A percentile compares a stretch with the other conserved stretches of the same genome.
Evolutionary conservation across 2,113 vertebrate genomes (phyloP).

Genomic region (Rutilus rutilus): DNA sequence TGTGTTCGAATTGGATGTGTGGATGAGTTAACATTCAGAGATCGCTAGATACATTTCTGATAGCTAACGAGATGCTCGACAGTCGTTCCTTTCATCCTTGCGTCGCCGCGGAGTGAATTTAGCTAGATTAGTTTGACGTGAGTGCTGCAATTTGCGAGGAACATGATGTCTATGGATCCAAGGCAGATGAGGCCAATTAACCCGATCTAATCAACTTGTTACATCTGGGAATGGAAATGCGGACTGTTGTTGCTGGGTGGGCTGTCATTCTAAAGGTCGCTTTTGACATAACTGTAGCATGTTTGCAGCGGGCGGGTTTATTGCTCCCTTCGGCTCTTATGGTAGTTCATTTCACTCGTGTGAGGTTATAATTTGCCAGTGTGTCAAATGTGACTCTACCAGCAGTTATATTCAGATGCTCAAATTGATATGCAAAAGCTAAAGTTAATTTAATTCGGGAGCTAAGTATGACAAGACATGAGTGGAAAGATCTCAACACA

Average conservation of each 20-base stretch:
- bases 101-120: constrained; percentile 1
- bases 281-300: constrained; percentile 66
- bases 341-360: constrained; percentile 63
- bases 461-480: background rate
- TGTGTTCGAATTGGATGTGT: constrained; percentile 56
- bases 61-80: constrained; percentile 48
- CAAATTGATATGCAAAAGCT: constrained; percentile 12
- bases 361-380: constrained; percentile 28
- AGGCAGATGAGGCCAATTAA: constrained; percentile 73
- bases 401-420: background rate
- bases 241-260: constrained; percentile 59
- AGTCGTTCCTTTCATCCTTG: constrained; percentile 61
- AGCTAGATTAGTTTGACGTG: constrained; percentile 40
- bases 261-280: constrained; percentile 71
- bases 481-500: background rate
- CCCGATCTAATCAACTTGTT: constrained; percentile 69
- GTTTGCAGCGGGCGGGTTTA: constrained; percentile 50
- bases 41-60: constrained; percentile 40
- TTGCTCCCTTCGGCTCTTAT: constrained; percentile 51
- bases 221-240: constrained; percentile 74
- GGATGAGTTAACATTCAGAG: background rate
- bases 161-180: constrained; percentile 59
- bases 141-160: constrained; percentile 48
- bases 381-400: constrained; percentile 25
- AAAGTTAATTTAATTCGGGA: background rate